Conservation (phyloP, 2,888 invertebrate species). For the Cyclophora albipunctata region DNA sequence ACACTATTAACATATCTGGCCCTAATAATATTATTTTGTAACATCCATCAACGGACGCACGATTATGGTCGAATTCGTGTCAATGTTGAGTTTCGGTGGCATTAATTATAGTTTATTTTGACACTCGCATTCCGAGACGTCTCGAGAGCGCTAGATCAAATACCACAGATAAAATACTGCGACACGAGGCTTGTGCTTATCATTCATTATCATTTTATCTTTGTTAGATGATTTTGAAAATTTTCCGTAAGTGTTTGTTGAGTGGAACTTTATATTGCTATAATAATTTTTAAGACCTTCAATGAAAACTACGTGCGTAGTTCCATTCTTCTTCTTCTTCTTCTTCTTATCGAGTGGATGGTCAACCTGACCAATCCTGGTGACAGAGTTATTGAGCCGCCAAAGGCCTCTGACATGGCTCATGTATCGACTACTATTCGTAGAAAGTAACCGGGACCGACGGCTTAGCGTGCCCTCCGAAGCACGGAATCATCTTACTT, state of each 20-base stretch:
- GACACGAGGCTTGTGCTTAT: not conserved
- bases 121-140: slow-evolving; percentile 10
- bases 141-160: slow-evolving; percentile 7
- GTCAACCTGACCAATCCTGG: too few species aligned
- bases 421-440: too few species aligned
- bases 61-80: slow-evolving; percentile 13
- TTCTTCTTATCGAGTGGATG: too few species aligned
- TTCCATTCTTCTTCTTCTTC: too few species aligned
- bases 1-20: slow-evolving; percentile 8
- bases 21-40: slow-evolving; percentile 9
- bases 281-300: too few species aligned
- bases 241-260: not conserved
- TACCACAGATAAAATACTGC: slow-evolving; percentile 14
- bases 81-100: slow-evolving; percentile 20
- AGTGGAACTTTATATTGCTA: too few species aligned
- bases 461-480: too few species aligned
- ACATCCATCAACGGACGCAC: slow-evolving; percentile 7
- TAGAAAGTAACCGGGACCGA: too few species aligned
- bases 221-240: not conserved
- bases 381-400: too few species aligned
- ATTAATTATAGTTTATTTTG: slow-evolving; percentile 15
- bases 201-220: not conserved
- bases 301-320: too few species aligned
- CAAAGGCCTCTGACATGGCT: too few species aligned
- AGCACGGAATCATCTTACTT: too few species aligned